A percentile compares a stretch with the other conserved stretches of the same genome.
These are phyloP conservation scores for Polyergus mexicanus DNA, from an alignment of 1,140 invertebrate genomes.

Conservation along the genomic window DNA sequence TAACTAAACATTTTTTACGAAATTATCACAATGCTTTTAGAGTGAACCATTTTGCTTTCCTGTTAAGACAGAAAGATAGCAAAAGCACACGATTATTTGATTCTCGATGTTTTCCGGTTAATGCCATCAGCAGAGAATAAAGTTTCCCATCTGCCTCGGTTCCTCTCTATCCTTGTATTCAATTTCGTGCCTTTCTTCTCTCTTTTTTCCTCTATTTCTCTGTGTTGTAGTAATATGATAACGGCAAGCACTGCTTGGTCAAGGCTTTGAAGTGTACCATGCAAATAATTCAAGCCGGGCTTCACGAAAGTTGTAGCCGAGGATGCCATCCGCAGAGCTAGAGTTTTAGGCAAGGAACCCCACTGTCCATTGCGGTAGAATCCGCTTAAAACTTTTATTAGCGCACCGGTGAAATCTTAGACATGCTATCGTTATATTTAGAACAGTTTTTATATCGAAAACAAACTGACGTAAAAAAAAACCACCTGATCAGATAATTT, in stretches of 20 bases:
- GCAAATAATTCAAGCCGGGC: constrained; percentile 75
- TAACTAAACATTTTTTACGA: background rate
- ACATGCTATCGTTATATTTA: constrained; percentile 6
- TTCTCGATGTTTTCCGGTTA: constrained; percentile 54
- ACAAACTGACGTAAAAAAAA: too few species aligned
- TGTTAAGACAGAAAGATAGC: constrained; percentile 6
- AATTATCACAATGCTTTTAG: constrained; percentile 29
- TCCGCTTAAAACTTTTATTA: constrained; percentile 54
- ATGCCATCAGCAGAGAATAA: constrained; percentile 51
- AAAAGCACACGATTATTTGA: constrained; percentile 61
- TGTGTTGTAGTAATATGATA: constrained; percentile 64
- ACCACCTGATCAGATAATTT: background rate
- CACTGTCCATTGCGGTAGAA: constrained; percentile 46
- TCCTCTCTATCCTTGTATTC: constrained; percentile 18
- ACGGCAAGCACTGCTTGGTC: constrained; percentile 55
- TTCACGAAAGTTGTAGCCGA: constrained; percentile 63
- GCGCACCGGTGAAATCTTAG: constrained; percentile 27
- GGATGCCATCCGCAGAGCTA: constrained; percentile 39
- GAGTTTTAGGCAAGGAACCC: constrained; percentile 20
- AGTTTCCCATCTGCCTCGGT: constrained; percentile 53
- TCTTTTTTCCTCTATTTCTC: constrained; percentile 42
- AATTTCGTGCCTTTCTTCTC: constrained; percentile 33
- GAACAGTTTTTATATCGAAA: constrained; percentile 12
- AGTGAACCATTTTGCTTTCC: constrained; percentile 13
- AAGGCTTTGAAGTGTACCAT: constrained; percentile 69